phyloP scores from a whole-genome alignment of 2,113 vertebrate genomes.

The Cyprinodon tularosa region DNA sequence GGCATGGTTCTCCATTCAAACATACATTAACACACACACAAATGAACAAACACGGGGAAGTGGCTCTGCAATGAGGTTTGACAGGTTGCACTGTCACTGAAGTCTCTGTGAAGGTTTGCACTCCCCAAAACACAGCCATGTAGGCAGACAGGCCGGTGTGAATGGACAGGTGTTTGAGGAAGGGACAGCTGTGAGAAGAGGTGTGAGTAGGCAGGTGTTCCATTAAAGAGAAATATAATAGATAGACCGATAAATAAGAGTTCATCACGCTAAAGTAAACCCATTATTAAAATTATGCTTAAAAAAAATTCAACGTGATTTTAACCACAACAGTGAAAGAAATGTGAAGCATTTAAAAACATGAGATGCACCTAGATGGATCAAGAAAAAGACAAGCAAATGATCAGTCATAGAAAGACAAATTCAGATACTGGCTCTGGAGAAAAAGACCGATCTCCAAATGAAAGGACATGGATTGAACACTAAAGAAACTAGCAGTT shows the following conservation, averaged over 20 bases:
- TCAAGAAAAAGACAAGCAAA: constrained; percentile 26
- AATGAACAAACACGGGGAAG: constrained; percentile 27
- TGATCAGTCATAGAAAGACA: constrained; percentile 30
- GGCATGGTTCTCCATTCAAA: constrained; percentile 52
- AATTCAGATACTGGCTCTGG: constrained; percentile 43
- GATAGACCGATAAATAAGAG: constrained; percentile 19
- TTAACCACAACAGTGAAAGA: neutral
- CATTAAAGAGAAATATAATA: constrained; percentile 64
- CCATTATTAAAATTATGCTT: neutral
- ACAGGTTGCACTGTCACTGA: constrained; percentile 66
- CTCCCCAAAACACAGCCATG: constrained; percentile 32
- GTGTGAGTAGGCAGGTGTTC: constrained; percentile 77
- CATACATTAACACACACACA: constrained; percentile 39
- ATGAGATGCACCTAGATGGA: constrained; percentile 25
- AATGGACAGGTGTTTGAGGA: constrained; percentile 73
- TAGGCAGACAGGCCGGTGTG: constrained; percentile 66
- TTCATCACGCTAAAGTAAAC: neutral
- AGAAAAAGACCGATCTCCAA: constrained; percentile 65
- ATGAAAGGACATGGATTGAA: constrained; percentile 60
- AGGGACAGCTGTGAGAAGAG: constrained; percentile 73
- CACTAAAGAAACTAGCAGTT: constrained; percentile 58
- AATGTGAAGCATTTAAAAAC: neutral
- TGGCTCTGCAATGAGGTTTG: constrained; percentile 58
- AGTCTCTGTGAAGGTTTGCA: constrained; percentile 41
- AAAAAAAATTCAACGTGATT: neutral